A percentile compares a stretch with the other conserved stretches of the same genome.
phyloP scores from a whole-genome alignment of 2,888 invertebrate genomes.

The Macroteleia sp. region DNA sequence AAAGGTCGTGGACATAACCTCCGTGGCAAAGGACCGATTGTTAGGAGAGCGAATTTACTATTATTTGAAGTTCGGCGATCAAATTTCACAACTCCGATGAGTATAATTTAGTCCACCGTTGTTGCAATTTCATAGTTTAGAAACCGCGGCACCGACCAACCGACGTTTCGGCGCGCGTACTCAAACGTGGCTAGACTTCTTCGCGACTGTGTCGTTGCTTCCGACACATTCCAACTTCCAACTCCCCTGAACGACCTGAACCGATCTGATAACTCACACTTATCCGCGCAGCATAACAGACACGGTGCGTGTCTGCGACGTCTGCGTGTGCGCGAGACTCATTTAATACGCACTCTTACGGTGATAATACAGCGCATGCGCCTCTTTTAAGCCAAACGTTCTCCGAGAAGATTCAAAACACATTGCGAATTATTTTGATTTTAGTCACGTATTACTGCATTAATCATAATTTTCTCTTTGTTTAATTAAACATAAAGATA shows the following conservation, averaged over 20 bases:
- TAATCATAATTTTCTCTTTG: too few species aligned
- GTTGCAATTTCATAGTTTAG: too few species aligned
- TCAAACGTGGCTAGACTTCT: not conserved
- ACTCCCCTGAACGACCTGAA: too few species aligned
- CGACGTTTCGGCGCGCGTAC: not conserved
- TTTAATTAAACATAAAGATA: too few species aligned
- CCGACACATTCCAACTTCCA: slow-evolving; percentile 26
- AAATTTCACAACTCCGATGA: not conserved
- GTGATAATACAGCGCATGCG: slow-evolving; percentile 33
- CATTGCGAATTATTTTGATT: too few species aligned
- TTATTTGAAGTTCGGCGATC: not conserved
- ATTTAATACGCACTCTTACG: slow-evolving; percentile 38
- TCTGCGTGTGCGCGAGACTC: slow-evolving; percentile 29
- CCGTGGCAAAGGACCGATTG: slow-evolving; percentile 15
- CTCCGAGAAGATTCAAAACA: too few species aligned
- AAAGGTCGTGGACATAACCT: slow-evolving; percentile 36
- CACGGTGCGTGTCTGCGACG: too few species aligned
- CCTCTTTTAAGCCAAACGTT: too few species aligned
- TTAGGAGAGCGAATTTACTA: not conserved
- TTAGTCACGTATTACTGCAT: too few species aligned
- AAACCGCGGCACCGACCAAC: not conserved
- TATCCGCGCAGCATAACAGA: slow-evolving; percentile 18
- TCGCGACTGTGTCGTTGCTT: slow-evolving; percentile 10
- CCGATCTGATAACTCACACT: slow-evolving; percentile 18
- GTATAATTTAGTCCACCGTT: too few species aligned